phyloP scores from a whole-genome alignment of 2,797 vertebrate genomes.

The Meda fulgida region DNA sequence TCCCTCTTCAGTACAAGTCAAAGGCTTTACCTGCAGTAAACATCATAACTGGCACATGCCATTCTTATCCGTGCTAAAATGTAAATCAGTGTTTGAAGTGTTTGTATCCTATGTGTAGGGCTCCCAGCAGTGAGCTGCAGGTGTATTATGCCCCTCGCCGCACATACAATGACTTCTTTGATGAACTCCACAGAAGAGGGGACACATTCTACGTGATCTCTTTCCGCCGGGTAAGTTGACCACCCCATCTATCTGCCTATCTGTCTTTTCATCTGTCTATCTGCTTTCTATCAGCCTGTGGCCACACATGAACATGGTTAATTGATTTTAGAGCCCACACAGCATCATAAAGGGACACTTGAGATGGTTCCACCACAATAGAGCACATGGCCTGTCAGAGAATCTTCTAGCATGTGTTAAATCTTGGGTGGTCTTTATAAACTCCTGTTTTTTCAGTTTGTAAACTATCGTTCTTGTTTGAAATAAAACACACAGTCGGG shows the following conservation, averaged over 20 bases:
- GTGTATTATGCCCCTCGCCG: slow-evolving; percentile 90
- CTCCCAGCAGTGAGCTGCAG: slow-evolving; percentile 88
- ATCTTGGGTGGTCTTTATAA: slow-evolving; percentile 30
- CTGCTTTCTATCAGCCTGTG: neutral
- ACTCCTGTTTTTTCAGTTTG: slow-evolving; percentile 2
- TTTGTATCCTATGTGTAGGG: slow-evolving; percentile 70
- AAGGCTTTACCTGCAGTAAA: neutral
- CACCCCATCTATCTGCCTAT: neutral
- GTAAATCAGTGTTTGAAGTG: slow-evolving; percentile 2
- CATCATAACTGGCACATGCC: neutral
- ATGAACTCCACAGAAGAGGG: slow-evolving; percentile 87
- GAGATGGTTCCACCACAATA: slow-evolving; percentile 11
- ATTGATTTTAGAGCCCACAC: slow-evolving; percentile 37
- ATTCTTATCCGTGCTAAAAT: neutral
- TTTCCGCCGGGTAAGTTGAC: slow-evolving; percentile 89
- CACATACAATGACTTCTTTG: slow-evolving; percentile 91
- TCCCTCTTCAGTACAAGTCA: neutral
- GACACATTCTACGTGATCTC: slow-evolving; percentile 98
- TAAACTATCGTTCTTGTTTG: slow-evolving; percentile 10
- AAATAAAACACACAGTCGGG: neutral
- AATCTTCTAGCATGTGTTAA: slow-evolving; percentile 25
- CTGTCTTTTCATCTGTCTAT: neutral
- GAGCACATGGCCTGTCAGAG: slow-evolving; percentile 1
- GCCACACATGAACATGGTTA: slow-evolving; percentile 1
- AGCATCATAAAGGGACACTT: slow-evolving; percentile 29